These are phyloP conservation scores for Mnemiopsis leidyi DNA, from an alignment of 37 sponge, comb jelly and placozoan species.

Conservation along the genomic window DNA sequence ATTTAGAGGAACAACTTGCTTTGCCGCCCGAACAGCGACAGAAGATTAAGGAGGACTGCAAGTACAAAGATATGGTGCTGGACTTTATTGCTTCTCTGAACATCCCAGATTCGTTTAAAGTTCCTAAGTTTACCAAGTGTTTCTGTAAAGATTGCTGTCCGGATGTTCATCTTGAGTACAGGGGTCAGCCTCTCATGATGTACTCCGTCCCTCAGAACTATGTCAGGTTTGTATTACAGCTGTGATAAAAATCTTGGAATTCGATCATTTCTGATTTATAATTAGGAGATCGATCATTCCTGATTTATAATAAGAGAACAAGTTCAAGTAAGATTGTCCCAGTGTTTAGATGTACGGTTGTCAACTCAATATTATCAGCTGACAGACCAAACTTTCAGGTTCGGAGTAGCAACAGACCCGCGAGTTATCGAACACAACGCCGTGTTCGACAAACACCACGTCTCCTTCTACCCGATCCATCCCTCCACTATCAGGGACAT, in stretches of 20 bases:
- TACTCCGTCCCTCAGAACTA: constrained; percentile 66
- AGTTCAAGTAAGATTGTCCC: no score
- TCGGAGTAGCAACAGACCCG: constrained; percentile 61
- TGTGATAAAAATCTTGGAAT: no score
- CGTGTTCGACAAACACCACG: constrained; percentile 59
- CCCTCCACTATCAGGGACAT: constrained; percentile 39
- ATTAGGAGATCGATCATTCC: no score
- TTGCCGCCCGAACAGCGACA: constrained; percentile 35
- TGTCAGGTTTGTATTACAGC: constrained; percentile 59
- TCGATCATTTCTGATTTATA: no score
- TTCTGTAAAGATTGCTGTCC: constrained; percentile 64
- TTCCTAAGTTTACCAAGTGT: constrained; percentile 60
- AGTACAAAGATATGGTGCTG: constrained; percentile 61
- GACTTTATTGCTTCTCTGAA: constrained; percentile 47
- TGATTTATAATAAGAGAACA: no score
- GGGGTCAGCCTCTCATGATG: constrained; percentile 54
- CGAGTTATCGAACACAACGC: constrained; percentile 55
- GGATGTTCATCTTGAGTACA: constrained; percentile 13
- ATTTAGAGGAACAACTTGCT: constrained; percentile 46
- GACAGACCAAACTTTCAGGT: no score
- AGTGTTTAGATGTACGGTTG: no score
- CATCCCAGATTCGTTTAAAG: constrained; percentile 32
- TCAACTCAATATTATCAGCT: no score
- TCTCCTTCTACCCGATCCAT: constrained; percentile 59
- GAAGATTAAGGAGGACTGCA: constrained; percentile 3